Evolutionary conservation across 2,888 invertebrate species (phyloP).

Genomic region (Oscheius onirici): DNA sequence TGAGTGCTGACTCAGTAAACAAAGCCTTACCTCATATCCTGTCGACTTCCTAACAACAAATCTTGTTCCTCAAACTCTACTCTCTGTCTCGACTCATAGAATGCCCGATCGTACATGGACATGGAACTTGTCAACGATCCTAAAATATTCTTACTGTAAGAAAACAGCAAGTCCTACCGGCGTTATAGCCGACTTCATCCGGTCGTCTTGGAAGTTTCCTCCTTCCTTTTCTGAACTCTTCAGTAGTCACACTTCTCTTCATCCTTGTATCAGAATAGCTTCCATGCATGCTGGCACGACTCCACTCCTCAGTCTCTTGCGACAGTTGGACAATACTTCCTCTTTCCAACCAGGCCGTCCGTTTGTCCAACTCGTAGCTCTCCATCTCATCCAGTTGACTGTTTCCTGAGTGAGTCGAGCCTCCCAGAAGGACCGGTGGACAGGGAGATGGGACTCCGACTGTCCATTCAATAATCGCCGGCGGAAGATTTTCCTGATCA

Average conservation of each 20-base stretch:
- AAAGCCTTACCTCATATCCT: slow-evolving; percentile 6
- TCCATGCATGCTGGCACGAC: neutral
- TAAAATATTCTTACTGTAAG: slow-evolving; percentile 6
- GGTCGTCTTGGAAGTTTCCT: slow-evolving; percentile 49
- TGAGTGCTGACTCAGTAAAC: too few relatives aligned
- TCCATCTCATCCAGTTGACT: slow-evolving; percentile 44
- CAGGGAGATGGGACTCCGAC: slow-evolving; percentile 26
- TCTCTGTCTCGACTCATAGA: slow-evolving; percentile 15
- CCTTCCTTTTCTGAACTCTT: slow-evolving; percentile 46
- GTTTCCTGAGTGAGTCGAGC: slow-evolving; percentile 25
- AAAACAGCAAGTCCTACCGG: too few relatives aligned
- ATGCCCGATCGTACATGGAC: slow-evolving; percentile 32
- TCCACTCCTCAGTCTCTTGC: slow-evolving; percentile 14
- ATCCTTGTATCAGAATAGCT: slow-evolving; percentile 34
- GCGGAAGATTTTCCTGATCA: slow-evolving; percentile 18
- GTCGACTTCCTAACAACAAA: slow-evolving; percentile 5
- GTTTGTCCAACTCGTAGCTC: slow-evolving; percentile 41
- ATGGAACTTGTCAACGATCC: slow-evolving; percentile 24
- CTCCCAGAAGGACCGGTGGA: slow-evolving; percentile 14
- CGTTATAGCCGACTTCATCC: slow-evolving; percentile 37
- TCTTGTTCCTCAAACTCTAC: slow-evolving; percentile 6
- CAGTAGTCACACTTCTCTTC: slow-evolving; percentile 50
- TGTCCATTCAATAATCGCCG: slow-evolving; percentile 14
- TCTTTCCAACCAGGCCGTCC: slow-evolving; percentile 54
- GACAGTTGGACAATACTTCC: slow-evolving; percentile 41